These are phyloP conservation scores for Leiothrix lutea DNA, from an alignment of 2,113 vertebrate species.

Conservation along the genomic window DNA sequence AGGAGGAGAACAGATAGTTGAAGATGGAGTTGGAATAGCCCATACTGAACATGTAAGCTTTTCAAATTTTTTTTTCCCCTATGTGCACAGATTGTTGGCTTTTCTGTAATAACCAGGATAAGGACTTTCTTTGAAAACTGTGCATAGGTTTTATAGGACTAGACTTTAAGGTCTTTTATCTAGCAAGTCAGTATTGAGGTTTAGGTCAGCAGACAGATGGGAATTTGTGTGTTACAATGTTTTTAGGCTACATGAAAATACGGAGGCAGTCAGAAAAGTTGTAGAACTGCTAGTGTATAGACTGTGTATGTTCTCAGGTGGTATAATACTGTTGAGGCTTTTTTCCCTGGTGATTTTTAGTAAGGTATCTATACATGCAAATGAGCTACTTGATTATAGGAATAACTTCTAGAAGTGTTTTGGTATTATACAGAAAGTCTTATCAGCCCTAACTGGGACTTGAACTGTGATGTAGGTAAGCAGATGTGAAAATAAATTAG, in stretches of 20 bases:
- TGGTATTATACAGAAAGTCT: neutral
- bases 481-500: neutral
- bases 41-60: too few species aligned
- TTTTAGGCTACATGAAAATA: neutral
- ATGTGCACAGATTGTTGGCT: too few species aligned
- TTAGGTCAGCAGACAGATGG: neutral
- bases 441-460: neutral
- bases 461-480: neutral
- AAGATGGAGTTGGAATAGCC: too few species aligned
- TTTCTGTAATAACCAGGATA: too few species aligned
- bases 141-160: neutral
- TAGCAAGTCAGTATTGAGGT: neutral
- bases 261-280: neutral
- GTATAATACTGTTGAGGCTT: neutral
- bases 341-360: neutral
- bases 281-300: neutral
- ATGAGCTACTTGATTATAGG: neutral
- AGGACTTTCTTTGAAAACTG: too few species aligned
- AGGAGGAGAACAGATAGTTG: too few species aligned
- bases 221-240: neutral
- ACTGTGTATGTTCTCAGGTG: neutral
- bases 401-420: neutral
- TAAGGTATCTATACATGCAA: neutral
- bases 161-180: neutral
- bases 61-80: too few species aligned